These are phyloP conservation scores for Callocephalon fimbriatum DNA, from an alignment of 2,113 vertebrate genomes.

Conservation along the genomic window DNA sequence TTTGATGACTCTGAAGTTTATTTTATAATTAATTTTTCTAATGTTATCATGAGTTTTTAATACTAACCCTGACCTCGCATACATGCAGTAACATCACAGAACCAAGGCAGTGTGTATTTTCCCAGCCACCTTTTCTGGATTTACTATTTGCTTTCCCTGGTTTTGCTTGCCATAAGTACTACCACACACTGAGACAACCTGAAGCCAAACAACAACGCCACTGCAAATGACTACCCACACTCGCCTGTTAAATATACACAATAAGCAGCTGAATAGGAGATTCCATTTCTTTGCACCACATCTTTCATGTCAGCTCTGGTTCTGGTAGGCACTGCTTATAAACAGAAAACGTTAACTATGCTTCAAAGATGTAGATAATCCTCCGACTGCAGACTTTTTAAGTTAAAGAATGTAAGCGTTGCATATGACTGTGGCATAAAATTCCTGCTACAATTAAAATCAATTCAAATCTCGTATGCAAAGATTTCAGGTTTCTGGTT, in stretches of 20 bases:
- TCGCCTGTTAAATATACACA: neutral
- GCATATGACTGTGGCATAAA: neutral
- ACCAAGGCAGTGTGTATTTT: neutral
- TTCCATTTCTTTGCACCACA: neutral
- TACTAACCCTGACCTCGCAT: neutral
- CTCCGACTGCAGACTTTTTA: neutral
- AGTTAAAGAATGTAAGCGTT: neutral
- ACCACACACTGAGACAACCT: neutral
- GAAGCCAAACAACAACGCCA: neutral
- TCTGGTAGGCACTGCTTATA: accelerated
- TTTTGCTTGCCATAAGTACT: neutral
- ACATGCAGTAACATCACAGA: neutral
- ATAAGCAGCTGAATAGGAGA: neutral
- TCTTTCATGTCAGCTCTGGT: neutral
- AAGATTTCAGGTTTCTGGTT: neutral
- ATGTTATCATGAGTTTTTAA: neutral
- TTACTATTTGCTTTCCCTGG: neutral
- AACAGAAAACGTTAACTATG: neutral
- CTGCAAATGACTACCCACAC: neutral
- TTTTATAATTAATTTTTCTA: neutral
- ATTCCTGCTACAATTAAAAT: neutral
- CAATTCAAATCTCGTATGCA: neutral
- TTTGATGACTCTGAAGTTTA: neutral
- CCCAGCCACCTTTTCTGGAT: neutral
- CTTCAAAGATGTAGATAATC: neutral